Conservation (phyloP, 2,113 vertebrate species). For the Perccottus glenii region DNA sequence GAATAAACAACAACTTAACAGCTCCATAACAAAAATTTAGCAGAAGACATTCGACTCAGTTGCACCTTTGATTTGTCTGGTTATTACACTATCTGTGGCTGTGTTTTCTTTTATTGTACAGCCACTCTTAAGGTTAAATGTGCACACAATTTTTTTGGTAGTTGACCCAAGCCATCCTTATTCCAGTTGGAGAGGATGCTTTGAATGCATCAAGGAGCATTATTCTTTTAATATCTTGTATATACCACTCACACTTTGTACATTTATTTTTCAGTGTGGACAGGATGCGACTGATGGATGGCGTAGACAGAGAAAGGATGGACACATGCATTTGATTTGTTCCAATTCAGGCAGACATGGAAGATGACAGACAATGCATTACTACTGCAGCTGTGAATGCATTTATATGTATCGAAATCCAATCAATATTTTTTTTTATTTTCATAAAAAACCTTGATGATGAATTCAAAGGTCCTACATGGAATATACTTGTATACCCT, state of each 20-base stretch:
- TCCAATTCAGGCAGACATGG: constrained; percentile 37
- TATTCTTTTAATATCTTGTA: background rate
- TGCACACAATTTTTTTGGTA: background rate
- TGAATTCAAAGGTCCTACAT: background rate
- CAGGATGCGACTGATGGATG: constrained; percentile 76
- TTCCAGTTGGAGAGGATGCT: background rate
- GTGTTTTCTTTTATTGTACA: constrained; percentile 14
- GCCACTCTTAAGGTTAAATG: constrained; percentile 19
- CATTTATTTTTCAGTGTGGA: constrained; percentile 56
- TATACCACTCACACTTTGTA: background rate
- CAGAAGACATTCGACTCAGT: constrained; percentile 40
- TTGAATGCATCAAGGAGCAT: too few species aligned
- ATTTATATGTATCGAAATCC: constrained; percentile 73
- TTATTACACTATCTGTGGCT: constrained; percentile 6
- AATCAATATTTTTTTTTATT: constrained; percentile 68
- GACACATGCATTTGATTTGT: constrained; percentile 79
- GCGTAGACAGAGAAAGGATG: constrained; percentile 58
- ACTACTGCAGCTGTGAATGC: constrained; percentile 30
- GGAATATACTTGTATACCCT: background rate
- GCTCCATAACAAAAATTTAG: constrained; percentile 55
- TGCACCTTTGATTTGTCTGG: constrained; percentile 11
- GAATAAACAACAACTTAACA: constrained; percentile 66
- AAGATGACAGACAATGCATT: constrained; percentile 38
- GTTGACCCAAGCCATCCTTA: background rate
- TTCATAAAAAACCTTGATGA: constrained; percentile 18